Conservation (phyloP, 2,113 vertebrate species). For the Herpetotheres cachinnans region DNA sequence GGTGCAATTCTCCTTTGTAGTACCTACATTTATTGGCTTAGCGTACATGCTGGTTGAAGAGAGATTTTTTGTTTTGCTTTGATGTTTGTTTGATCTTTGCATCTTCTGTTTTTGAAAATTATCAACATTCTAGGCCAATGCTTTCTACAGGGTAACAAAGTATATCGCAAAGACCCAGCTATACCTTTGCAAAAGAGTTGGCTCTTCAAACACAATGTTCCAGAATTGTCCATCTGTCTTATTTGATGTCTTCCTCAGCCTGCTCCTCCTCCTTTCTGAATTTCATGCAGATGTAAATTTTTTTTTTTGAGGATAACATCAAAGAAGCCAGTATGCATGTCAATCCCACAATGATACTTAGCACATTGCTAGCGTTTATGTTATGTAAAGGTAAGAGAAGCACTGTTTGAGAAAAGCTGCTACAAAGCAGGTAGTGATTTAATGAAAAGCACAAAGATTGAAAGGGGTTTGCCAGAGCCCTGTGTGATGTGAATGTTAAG, state of each 20-base stretch:
- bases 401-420: background rate
- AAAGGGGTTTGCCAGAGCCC: constrained; percentile 25
- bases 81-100: background rate
- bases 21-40: background rate
- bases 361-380: background rate
- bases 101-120: background rate
- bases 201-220: background rate
- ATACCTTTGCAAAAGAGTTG: background rate
- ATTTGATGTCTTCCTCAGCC: background rate
- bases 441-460: constrained; percentile 13
- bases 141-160: background rate
- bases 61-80: background rate
- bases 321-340: background rate
- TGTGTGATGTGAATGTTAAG: constrained; percentile 61
- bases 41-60: background rate
- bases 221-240: background rate
- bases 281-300: background rate
- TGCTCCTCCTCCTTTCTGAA: background rate
- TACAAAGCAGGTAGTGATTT: constrained; percentile 38
- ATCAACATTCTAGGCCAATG: background rate
- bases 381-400: constrained; percentile 25
- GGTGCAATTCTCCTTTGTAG: background rate
- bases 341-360: background rate
- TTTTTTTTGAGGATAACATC: background rate
- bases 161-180: background rate